phyloP scores from a whole-genome alignment of 2,888 invertebrate species.

The Stenolophus ochropezus region DNA sequence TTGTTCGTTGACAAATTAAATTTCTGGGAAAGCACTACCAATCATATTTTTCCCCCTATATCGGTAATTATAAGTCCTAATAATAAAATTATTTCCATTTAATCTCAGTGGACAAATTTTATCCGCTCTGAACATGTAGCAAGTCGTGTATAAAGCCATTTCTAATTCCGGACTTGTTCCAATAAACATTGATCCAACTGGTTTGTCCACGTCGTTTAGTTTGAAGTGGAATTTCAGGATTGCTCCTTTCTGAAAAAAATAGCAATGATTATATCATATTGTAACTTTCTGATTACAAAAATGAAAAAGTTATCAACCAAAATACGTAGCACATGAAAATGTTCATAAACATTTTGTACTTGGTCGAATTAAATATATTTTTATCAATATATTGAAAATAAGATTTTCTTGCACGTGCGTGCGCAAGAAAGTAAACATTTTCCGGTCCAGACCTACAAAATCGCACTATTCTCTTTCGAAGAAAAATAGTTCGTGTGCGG shows the following conservation, averaged over 20 bases:
- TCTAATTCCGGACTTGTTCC: slow-evolving; percentile 95
- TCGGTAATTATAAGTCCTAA: slow-evolving; percentile 83
- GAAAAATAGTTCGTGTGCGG: too few relatives aligned
- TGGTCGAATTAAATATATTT: too few relatives aligned
- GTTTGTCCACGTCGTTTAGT: slow-evolving; percentile 83
- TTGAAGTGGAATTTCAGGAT: slow-evolving; percentile 84
- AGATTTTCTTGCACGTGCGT: too few relatives aligned
- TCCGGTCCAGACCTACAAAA: too few relatives aligned
- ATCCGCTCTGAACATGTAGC: slow-evolving; percentile 86
- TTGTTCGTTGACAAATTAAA: slow-evolving; percentile 72
- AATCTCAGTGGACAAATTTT: slow-evolving; percentile 84
- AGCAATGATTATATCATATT: neutral
- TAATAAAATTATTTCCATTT: slow-evolving; percentile 81
- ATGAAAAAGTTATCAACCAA: too few relatives aligned
- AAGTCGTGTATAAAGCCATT: slow-evolving; percentile 91
- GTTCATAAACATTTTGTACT: too few relatives aligned
- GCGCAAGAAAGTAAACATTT: too few relatives aligned
- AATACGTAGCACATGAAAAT: too few relatives aligned
- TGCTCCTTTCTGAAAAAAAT: slow-evolving; percentile 84
- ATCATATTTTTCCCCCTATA: slow-evolving; percentile 86
- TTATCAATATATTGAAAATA: too few relatives aligned
- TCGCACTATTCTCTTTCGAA: too few relatives aligned
- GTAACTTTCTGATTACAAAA: too few relatives aligned
- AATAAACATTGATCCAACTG: slow-evolving; percentile 85
- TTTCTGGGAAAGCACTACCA: slow-evolving; percentile 88